Percentiles rank a stretch among this genome's conserved stretches.
These are phyloP conservation scores for Magallana nippona DNA, from an alignment of 2,888 invertebrate genomes.

Conservation along the genomic window DNA sequence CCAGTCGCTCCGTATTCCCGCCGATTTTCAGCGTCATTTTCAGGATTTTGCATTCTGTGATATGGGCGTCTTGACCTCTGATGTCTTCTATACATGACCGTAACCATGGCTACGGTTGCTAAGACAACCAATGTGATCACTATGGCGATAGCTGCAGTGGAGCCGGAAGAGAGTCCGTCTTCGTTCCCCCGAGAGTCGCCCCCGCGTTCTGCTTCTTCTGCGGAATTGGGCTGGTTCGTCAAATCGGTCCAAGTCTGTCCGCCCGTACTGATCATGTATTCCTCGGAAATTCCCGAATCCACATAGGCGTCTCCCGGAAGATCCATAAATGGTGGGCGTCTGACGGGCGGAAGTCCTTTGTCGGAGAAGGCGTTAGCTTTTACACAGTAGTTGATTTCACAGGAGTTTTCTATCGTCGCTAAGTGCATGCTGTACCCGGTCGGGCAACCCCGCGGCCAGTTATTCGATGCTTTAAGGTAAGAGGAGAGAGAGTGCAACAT, in stretches of 20 bases:
- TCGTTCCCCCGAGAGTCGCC: background rate
- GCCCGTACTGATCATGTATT: background rate
- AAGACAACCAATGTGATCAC: background rate
- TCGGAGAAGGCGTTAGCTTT: constrained; percentile 63
- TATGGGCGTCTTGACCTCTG: background rate
- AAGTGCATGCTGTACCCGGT: constrained; percentile 70
- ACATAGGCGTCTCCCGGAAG: constrained; percentile 47
- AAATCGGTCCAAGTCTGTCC: constrained; percentile 33
- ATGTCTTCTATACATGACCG: background rate
- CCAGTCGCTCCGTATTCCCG: constrained; percentile 27
- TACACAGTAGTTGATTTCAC: constrained; percentile 70
- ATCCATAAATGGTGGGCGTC: constrained; percentile 68
- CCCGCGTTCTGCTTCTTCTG: background rate
- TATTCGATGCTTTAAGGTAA: constrained; percentile 50
- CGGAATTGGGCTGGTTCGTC: background rate
- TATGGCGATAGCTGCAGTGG: constrained; percentile 19
- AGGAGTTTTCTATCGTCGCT: constrained; percentile 65
- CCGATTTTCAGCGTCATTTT: background rate
- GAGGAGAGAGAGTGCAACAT: constrained; percentile 40
- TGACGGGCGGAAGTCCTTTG: constrained; percentile 61
- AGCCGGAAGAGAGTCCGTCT: constrained; percentile 4
- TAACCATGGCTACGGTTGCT: background rate
- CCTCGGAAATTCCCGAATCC: background rate
- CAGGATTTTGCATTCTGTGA: background rate
- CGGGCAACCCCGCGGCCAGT: constrained; percentile 68